Percentiles rank a stretch among this genome's conserved stretches.
phyloP scores from a whole-genome alignment of 2,113 vertebrate species.

The Salminus brasiliensis region DNA sequence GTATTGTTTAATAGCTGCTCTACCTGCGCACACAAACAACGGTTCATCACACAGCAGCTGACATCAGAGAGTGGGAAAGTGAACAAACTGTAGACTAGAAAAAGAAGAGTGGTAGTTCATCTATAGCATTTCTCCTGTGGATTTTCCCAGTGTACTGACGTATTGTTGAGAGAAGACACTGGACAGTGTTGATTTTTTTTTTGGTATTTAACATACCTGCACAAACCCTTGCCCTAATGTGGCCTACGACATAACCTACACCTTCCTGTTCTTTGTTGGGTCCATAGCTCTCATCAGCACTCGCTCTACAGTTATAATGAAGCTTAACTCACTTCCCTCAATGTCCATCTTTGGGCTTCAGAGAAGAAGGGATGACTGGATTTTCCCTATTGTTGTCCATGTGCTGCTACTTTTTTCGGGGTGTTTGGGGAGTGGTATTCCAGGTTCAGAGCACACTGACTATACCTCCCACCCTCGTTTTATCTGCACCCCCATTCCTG shows the following conservation, averaged over 20 bases:
- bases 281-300: not conserved
- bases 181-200: not conserved
- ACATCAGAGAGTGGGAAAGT: not conserved
- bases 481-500: constrained; percentile 79
- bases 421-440: constrained; percentile 43
- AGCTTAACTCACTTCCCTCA: not conserved
- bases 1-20: not conserved
- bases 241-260: not conserved
- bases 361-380: not conserved
- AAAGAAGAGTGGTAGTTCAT: not conserved
- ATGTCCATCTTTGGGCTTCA: not conserved
- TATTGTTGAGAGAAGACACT: not conserved
- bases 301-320: not conserved
- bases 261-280: not conserved
- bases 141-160: not conserved
- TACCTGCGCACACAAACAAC: not conserved
- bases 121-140: not conserved
- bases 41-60: not conserved
- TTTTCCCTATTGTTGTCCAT: constrained; percentile 8
- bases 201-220: not conserved
- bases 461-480: constrained; percentile 73
- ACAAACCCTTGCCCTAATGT: not conserved
- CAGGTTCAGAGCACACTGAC: constrained; percentile 59
- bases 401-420: constrained; percentile 43
- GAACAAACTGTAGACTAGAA: not conserved